Evolutionary conservation across 1,140 invertebrate genomes (phyloP), one percentile per base, ranked within the genome.

Genomic region (Glossosoma conforme): DNA sequence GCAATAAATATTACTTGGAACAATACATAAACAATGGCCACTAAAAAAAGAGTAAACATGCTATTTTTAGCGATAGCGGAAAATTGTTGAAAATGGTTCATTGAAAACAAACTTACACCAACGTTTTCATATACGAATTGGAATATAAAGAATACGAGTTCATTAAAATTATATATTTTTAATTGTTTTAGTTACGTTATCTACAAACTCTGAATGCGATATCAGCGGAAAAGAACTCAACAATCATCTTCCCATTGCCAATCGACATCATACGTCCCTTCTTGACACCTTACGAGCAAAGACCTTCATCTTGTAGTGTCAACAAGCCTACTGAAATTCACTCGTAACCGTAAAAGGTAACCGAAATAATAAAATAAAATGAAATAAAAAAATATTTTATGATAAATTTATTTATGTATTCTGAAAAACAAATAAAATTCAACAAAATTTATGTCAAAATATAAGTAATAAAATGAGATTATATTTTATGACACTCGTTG

Each of bases 141-240:
- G n/a, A n/a, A n/a, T n/a, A n/a, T 30, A 30, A 30, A 30, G n/a
- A 30, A 30, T 30, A 30, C 25, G 6, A 37, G 10, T 37, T 42
- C 40, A 42, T 52, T 53, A 30, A 35, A 24, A 38, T 35, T 49
- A 13, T 28, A 45, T 17, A 24, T 14, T 25, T 40, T 49, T 55
- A 10, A 18, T 36, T 32, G 19, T 67, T 67, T 13, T 65, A 74
- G 71, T 50, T 74, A 13, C 62, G 71, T 6, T 72, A 74, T 45
- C 64, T 78, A 17, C 82, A 97, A 77, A 95, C 93, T 4, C 74
- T 98, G 44, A 97, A 90, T 69, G 89, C 89, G 8, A 96, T 98
- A 67, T 93, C 93, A 33, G 91, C 93, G 1, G 95, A 98, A 78
- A 97, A 97, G 76, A 97, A 97, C 69, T 97, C 94, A 3, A 98